Evolutionary conservation across 1,140 invertebrate genomes (phyloP).

Genomic region (Archivesica marissinica): DNA sequence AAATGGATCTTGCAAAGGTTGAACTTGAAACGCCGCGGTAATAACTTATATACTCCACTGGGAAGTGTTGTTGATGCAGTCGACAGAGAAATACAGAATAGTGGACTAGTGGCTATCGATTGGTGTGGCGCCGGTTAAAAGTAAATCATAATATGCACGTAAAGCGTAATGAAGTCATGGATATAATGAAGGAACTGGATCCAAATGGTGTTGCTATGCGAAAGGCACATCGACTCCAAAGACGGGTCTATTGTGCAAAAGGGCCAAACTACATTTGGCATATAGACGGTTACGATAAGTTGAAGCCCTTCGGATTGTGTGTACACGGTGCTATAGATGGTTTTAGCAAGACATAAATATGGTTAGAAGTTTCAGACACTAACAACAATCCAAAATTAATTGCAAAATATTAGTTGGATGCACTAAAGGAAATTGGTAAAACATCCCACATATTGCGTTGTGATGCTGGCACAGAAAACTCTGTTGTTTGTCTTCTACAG

Average conservation of each 20-base stretch:
- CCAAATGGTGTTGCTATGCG: background rate
- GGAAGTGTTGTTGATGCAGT: background rate
- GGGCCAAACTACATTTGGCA: slow-evolving; percentile 24
- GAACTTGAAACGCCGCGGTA: slow-evolving; percentile 33
- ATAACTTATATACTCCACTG: no score
- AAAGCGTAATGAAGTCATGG: slow-evolving; percentile 2
- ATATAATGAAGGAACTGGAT: slow-evolving; percentile 30
- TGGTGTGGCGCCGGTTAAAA: slow-evolving; percentile 7
- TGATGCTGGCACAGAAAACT: slow-evolving; percentile 44
- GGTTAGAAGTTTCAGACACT: slow-evolving; percentile 29
- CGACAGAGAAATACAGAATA: slow-evolving; percentile 16
- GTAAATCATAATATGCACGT: slow-evolving; percentile 21
- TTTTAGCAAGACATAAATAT: slow-evolving; percentile 30
- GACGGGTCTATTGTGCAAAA: slow-evolving; percentile 28
- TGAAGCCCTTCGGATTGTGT: slow-evolving; percentile 41
- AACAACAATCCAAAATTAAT: slow-evolving; percentile 40
- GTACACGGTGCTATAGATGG: slow-evolving; percentile 34
- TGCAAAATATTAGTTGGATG: slow-evolving; percentile 27
- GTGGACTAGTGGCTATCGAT: background rate
- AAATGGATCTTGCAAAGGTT: slow-evolving; percentile 27
- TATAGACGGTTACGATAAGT: slow-evolving; percentile 36
- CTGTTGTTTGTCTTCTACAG: slow-evolving; percentile 18
- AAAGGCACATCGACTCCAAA: no score
- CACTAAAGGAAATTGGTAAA: slow-evolving; percentile 13
- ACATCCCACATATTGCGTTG: background rate